These are phyloP conservation scores for Aldabrachelys gigantea DNA, from an alignment of 2,113 vertebrate genomes.

Conservation along the genomic window DNA sequence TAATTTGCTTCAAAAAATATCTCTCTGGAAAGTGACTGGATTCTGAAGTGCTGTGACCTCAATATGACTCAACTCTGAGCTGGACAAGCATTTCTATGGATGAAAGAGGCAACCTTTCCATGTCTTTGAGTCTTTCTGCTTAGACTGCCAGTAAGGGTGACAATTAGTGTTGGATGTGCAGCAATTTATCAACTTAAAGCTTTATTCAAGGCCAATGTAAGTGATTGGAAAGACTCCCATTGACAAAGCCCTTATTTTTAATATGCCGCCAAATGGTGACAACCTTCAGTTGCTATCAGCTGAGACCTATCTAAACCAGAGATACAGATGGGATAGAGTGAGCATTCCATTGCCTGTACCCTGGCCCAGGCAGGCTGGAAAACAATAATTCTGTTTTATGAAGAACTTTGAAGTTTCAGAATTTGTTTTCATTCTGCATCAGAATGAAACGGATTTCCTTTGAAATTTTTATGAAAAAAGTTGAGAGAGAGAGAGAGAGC, in stretches of 20 bases:
- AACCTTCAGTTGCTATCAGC: background rate
- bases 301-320: rapidly evolving
- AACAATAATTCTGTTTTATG: too few relatives aligned
- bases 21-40: background rate
- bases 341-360: rapidly evolving
- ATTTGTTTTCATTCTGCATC: too few relatives aligned
- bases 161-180: rapidly evolving
- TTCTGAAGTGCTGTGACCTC: background rate
- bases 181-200: rapidly evolving
- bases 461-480: too few relatives aligned
- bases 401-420: too few relatives aligned
- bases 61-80: rapidly evolving
- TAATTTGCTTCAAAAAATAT: background rate
- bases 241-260: background rate
- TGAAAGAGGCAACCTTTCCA: background rate
- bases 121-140: background rate
- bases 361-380: background rate
- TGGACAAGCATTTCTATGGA: background rate
- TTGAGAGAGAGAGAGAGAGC: too few relatives aligned
- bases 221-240: background rate
- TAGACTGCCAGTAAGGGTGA: rapidly evolving
- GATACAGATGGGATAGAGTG: background rate
- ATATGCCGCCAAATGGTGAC: rapidly evolving
- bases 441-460: too few relatives aligned
- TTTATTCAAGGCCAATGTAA: rapidly evolving